Percentiles rank a stretch among this genome's conserved stretches.
phyloP scores from a whole-genome alignment of 2,113 vertebrate genomes.

The Prionailurus viverrinus region DNA sequence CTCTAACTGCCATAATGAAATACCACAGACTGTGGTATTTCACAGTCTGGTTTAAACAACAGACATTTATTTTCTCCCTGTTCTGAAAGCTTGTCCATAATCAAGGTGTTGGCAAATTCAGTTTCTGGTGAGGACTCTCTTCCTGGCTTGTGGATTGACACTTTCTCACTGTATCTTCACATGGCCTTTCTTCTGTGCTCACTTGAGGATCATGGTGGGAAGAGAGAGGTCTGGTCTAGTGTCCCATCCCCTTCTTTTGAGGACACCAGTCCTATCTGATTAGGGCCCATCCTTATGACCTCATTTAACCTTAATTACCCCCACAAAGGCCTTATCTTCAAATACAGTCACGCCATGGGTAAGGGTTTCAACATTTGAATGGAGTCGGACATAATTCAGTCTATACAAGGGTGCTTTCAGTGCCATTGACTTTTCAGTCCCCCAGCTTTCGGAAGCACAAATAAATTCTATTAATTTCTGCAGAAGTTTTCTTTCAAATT shows the following conservation, averaged over 20 bases:
- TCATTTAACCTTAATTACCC: neutral
- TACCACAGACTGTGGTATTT: neutral
- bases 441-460: neutral
- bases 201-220: neutral
- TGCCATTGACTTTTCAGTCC: neutral
- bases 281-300: neutral
- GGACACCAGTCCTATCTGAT: neutral
- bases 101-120: neutral
- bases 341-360: neutral
- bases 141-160: neutral
- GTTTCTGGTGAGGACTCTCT: neutral
- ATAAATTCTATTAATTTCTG: neutral
- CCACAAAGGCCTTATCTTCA: neutral
- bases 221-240: neutral
- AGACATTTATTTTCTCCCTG: neutral
- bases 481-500: neutral
- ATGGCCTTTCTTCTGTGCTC: neutral
- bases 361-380: neutral
- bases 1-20: neutral
- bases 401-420: neutral
- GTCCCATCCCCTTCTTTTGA: neutral
- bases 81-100: neutral
- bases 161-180: neutral
- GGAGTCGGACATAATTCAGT: neutral
- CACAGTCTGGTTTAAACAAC: neutral